Percentiles rank a stretch among this genome's conserved stretches.
phyloP scores from a whole-genome alignment of 2,888 invertebrate genomes.

The Drosophila birchii region DNA sequence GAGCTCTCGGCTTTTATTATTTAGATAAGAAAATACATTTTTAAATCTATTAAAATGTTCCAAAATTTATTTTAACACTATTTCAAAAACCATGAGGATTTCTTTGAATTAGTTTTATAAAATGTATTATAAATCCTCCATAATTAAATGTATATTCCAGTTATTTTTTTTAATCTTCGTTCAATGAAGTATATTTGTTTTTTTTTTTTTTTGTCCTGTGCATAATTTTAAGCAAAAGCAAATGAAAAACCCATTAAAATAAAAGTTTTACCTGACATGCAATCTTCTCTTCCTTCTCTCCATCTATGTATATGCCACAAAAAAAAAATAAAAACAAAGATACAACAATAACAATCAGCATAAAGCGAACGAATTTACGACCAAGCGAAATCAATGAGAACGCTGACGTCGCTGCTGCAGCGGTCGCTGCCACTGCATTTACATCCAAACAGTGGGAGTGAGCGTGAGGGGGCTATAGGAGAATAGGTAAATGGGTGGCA shows the following conservation, averaged over 20 bases:
- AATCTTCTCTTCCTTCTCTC: constrained; percentile 6
- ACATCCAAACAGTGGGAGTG: background rate
- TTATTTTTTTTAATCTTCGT: constrained; percentile 3
- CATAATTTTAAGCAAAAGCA: constrained; percentile 22
- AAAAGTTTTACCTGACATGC: constrained; percentile 33
- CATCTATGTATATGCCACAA: background rate
- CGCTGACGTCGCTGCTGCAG: constrained; percentile 18
- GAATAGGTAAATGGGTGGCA: constrained; percentile 13
- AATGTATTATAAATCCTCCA: background rate
- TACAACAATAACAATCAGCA: constrained; percentile 31
- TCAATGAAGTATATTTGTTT: constrained; percentile 5
- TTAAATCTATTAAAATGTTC: no score
- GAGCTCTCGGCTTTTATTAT: background rate
- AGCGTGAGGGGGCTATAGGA: background rate
- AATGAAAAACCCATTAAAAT: constrained; percentile 35
- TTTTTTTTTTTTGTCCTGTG: constrained; percentile 4
- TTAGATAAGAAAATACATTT: no score
- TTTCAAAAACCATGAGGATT: no score
- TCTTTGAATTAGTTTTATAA: background rate
- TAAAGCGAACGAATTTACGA: constrained; percentile 39
- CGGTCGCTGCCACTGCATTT: constrained; percentile 33
- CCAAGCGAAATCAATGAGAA: constrained; percentile 44
- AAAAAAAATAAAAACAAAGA: background rate
- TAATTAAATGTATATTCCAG: background rate
- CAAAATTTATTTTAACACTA: no score